phyloP scores from a whole-genome alignment of 30 jellyfish, hydroid and myxozoan species.

The Aurelia sp. region DNA sequence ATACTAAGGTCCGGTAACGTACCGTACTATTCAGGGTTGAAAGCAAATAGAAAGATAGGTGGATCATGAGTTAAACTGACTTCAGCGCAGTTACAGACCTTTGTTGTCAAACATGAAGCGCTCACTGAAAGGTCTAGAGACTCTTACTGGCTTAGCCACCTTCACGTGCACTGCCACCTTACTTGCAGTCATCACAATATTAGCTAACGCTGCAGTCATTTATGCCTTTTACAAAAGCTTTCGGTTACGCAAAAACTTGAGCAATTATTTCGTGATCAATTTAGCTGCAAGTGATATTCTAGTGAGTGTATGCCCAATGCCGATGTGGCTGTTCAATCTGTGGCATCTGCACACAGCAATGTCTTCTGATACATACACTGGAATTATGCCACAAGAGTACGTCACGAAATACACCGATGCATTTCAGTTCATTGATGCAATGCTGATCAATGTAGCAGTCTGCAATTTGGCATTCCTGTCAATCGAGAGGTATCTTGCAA shows the following conservation, averaged over 20 bases:
- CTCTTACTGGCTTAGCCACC: conserved; percentile 18
- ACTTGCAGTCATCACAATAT: conserved; percentile 12
- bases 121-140: background rate
- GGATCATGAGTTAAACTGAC: no score
- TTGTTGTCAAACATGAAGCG: no score
- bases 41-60: no score
- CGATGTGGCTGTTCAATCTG: conserved; percentile 42
- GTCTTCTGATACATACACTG: background rate
- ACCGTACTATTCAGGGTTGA: no score
- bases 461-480: conserved; percentile 34
- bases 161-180: conserved; percentile 20
- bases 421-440: conserved; percentile 41
- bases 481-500: conserved; percentile 44
- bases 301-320: conserved; percentile 46
- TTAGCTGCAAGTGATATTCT: conserved; percentile 32
- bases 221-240: conserved; percentile 23
- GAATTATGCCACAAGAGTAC: conserved; percentile 1
- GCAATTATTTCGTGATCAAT: conserved; percentile 42
- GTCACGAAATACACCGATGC: background rate
- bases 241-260: conserved; percentile 9
- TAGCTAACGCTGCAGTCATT: conserved; percentile 22
- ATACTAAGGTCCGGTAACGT: no score
- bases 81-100: no score
- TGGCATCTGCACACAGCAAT: conserved; percentile 22
- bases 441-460: conserved; percentile 34